Evolutionary conservation across 2,888 invertebrate species (phyloP).

Genomic region (Cheilosia vulpina): DNA sequence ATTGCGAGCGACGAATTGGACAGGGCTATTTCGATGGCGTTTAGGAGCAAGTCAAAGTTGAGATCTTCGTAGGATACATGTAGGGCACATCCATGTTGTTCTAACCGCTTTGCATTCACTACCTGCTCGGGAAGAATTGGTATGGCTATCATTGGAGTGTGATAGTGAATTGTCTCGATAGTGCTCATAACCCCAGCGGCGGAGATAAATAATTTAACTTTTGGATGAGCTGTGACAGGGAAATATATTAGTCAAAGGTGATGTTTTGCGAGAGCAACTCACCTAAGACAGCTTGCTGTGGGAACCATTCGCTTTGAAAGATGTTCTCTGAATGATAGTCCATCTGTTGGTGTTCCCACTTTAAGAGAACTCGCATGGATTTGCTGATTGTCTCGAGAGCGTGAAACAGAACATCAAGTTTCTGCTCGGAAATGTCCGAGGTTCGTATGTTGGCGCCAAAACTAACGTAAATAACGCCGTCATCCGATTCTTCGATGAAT

Average conservation of each 20-base stretch:
- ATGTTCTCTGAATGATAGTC: constrained; percentile 82
- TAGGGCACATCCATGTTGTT: constrained; percentile 82
- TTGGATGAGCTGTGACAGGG: constrained; percentile 84
- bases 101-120: constrained; percentile 83
- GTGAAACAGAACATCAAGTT: constrained; percentile 79
- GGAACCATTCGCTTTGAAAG: constrained; percentile 81
- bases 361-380: constrained; percentile 83
- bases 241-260: not conserved
- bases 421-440: constrained; percentile 81
- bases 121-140: constrained; percentile 85
- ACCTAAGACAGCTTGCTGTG: constrained; percentile 82
- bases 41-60: constrained; percentile 81
- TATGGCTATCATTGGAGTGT: constrained; percentile 84
- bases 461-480: constrained; percentile 83
- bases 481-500: constrained; percentile 81
- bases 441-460: constrained; percentile 83
- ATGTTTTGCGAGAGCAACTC: not conserved
- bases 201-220: constrained; percentile 85
- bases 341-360: constrained; percentile 84
- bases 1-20: constrained; percentile 79
- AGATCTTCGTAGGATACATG: constrained; percentile 81
- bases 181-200: constrained; percentile 86
- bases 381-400: constrained; percentile 80
- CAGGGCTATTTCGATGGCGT: constrained; percentile 82
- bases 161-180: constrained; percentile 85